Evolutionary conservation across 2,888 invertebrate genomes (phyloP), one percentile per base, ranked within the genome.

Genomic region (Drosophila kanekoi): DNA sequence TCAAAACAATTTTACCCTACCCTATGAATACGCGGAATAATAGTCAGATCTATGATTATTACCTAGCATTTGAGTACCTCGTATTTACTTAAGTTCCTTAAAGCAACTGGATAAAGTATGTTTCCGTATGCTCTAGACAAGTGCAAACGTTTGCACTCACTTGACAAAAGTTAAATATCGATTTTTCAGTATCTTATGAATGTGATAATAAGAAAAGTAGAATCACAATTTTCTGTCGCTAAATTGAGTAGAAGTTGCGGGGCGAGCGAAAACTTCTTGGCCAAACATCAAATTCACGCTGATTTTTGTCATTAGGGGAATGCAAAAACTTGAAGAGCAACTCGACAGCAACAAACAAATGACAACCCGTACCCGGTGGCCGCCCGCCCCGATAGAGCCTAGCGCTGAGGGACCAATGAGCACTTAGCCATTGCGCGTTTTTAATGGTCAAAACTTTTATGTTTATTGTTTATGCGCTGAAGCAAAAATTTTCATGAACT

Each of bases 401-500:
- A 10, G 47, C 43, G 54, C 33, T 43, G 51, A 44, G 61, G 59
- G 80, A 71, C 67, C 80, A 69, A 66, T 81, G 84, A 79, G 64
- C 81, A 84, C 87, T 87, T 73, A 74, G 69, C 64, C 65, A 79
- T 62, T 86, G 81, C 78, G 71, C 87, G 72, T 73, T 89, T 89
- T 85, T 87, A 85, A 85, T 85, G 89, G 85, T 79, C 72, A 72
- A 85, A 89, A 85, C 70, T 85, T 89, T 85, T 83, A 80, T 87
- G 83, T 85, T 85, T 85, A 89, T 89, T 89, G 89, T 85, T 89
- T 89, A 87, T 87, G 89, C 86, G 83, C 71, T 89, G 80, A 79
- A 79, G 89, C 89, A 77, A 79, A 87, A 87, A 85, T 85, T 85
- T 85, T 87, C 83, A 85, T 85, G 88, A 85, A 85, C 89, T 85